Base-by-base conservation (phyloP, 2,888 invertebrate species). In the Andrena praecox region DNA sequence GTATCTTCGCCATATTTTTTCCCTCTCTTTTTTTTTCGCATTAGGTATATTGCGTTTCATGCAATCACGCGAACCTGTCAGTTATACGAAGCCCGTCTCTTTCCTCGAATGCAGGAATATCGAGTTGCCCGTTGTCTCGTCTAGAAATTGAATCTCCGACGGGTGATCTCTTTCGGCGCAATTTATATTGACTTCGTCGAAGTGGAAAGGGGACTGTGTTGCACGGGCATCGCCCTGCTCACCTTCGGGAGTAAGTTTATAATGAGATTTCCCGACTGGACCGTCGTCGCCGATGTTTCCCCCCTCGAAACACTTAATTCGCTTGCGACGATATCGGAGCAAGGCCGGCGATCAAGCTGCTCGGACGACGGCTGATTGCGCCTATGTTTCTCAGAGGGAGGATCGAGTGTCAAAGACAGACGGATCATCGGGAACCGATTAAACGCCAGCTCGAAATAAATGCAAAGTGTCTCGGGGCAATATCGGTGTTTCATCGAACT, bases 121-220 rank as follows among this genome's bases (percentile, higher is more conserved):
- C 84, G 78, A 72, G 71, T 79, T 79, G 56, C 66, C 70, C 69
- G 75, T 83, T 84, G 75, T 76, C 76, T 73, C 72, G 62, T 73
- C 76, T 81, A 73, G 77, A 85, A 85, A 85, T 85, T 78, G 85
- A 78, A 85, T 85, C 81, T 62, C 72, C 62, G 69, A 75, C 77
- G 75, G 42, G 71, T 66, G 84, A 85, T 85, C 80, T 77, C 73
- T 85, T 85, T 75, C 33, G 60, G 64, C 27, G 77, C 74, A 85
- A 85, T 85, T 85, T 85, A 77, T 80, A 85, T 85, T 64, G 77
- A 69, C 77, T 74, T 59, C 56, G 71, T 62, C n/a, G 60, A 52
- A 59, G 54, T 50, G 68, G 67, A 78, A 71, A 59, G 56, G 48
- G 64, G 8, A 70, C 31, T 35, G 29, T 56, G 54, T 73, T 56